These are phyloP conservation scores for Syngnathus scovelli DNA, from an alignment of 2,113 vertebrate genomes.

Conservation along the genomic window DNA sequence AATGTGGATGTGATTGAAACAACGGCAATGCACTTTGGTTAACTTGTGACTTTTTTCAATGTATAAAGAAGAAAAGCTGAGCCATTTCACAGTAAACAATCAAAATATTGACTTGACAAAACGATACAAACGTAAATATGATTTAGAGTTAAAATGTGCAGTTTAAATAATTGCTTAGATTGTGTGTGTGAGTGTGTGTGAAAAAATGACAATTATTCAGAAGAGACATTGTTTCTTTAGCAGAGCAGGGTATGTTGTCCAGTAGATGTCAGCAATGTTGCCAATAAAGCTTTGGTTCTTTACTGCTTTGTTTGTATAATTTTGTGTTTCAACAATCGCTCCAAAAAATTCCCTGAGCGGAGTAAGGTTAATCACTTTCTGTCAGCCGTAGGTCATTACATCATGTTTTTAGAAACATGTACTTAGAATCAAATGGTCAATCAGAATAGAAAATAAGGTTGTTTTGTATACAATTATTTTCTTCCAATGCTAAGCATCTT, in stretches of 20 bases:
- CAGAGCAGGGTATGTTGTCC: slow-evolving; percentile 29
- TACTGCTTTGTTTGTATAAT: background rate
- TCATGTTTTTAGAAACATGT: background rate
- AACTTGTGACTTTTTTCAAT: background rate
- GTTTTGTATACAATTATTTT: background rate
- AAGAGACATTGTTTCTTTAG: background rate
- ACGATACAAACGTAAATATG: background rate
- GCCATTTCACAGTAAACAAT: background rate
- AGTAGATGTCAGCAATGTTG: slow-evolving; percentile 59
- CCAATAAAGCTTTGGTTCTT: slow-evolving; percentile 1
- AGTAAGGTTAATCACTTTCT: too few species aligned
- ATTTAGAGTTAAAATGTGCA: background rate
- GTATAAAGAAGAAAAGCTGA: background rate
- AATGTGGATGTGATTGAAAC: background rate
- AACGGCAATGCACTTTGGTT: background rate
- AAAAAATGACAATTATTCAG: too few species aligned
- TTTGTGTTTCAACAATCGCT: background rate
- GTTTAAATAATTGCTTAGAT: background rate
- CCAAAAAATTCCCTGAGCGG: background rate
- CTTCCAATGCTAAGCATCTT: background rate
- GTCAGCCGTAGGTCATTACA: too few species aligned
- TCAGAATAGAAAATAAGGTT: background rate
- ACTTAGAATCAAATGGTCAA: background rate
- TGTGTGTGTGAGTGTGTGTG: background rate
- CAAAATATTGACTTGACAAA: background rate